A percentile compares a stretch with the other conserved stretches of the same genome.
Conservation (phyloP, 2,113 vertebrate species). For the Hippocampus barbouri region DNA sequence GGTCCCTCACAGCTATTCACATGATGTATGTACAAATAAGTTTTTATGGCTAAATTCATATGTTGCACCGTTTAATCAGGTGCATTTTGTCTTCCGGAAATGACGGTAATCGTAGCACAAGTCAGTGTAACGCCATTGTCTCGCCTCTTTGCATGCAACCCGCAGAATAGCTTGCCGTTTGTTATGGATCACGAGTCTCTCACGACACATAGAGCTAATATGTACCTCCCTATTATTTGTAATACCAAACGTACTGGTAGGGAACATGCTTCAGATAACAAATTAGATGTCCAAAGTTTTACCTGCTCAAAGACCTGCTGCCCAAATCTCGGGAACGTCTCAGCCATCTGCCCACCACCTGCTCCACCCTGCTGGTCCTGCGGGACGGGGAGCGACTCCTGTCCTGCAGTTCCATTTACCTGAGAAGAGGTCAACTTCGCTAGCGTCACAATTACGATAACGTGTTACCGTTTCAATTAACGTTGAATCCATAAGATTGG, state of each 20-base stretch:
- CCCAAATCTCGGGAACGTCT: slow-evolving; percentile 82
- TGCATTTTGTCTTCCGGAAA: too few species aligned
- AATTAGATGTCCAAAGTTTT: background rate
- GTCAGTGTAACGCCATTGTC: too few species aligned
- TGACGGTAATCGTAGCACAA: too few species aligned
- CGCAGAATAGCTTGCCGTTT: too few species aligned
- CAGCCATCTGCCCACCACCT: slow-evolving; percentile 94
- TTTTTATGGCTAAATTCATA: too few species aligned
- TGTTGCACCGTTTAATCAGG: too few species aligned
- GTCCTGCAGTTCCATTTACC: slow-evolving; percentile 94
- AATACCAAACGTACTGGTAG: background rate
- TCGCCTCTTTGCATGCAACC: too few species aligned
- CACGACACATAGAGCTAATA: background rate
- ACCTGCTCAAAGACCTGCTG: slow-evolving; percentile 77
- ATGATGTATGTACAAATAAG: too few species aligned
- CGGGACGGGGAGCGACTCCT: slow-evolving; percentile 81
- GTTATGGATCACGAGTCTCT: too few species aligned
- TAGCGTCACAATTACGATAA: background rate
- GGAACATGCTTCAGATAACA: background rate
- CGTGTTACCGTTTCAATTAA: background rate
- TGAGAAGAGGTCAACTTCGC: slow-evolving; percentile 44
- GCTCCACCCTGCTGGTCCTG: slow-evolving; percentile 87
- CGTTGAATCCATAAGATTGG: background rate
- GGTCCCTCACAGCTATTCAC: too few species aligned
- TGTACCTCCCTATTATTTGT: background rate